phyloP scores from a whole-genome alignment of 2,113 vertebrate genomes.

The Casuarius casuarius region DNA sequence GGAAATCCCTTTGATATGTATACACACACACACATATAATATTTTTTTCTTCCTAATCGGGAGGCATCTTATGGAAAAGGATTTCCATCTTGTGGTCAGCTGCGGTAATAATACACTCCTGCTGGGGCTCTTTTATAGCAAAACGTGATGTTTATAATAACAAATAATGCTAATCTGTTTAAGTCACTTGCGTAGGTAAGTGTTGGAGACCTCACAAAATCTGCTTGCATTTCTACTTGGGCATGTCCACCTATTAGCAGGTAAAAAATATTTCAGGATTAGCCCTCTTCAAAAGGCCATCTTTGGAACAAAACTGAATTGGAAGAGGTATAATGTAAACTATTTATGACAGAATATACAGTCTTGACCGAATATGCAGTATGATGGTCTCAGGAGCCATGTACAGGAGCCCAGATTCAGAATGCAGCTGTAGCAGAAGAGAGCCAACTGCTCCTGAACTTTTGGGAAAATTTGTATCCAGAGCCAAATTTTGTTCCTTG shows the following conservation, averaged over 20 bases:
- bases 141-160: background rate
- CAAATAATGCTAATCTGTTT: background rate
- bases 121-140: background rate
- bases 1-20: background rate
- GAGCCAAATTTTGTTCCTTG: conserved; percentile 7
- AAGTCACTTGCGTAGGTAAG: background rate
- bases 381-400: background rate
- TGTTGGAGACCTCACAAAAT: background rate
- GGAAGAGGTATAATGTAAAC: background rate
- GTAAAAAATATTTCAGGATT: background rate
- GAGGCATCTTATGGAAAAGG: conserved; percentile 30
- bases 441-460: background rate
- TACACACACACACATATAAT: no score
- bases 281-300: background rate
- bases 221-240: background rate
- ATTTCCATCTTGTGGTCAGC: conserved; percentile 62
- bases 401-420: background rate
- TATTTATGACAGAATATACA: background rate
- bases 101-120: conserved; percentile 23
- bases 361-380: background rate
- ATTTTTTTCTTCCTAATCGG: no score
- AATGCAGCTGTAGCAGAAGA: background rate
- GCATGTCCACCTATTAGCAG: background rate
- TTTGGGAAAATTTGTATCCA: conserved; percentile 4
- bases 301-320: background rate